Evolutionary conservation across 2,113 vertebrate species (phyloP), one percentile per base, ranked within the genome.

Genomic region (Hylia prasina): DNA sequence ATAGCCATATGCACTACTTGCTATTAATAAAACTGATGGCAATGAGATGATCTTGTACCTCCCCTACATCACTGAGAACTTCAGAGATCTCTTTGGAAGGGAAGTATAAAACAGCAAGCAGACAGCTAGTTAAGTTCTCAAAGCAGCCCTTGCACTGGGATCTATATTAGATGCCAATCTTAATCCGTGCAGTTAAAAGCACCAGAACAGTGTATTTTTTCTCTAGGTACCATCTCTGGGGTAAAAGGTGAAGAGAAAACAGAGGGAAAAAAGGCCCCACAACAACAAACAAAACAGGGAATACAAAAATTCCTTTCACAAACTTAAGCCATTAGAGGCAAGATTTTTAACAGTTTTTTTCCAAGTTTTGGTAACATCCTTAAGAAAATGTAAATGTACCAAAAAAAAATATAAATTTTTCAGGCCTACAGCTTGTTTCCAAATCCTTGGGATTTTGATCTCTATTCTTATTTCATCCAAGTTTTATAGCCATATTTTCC

Each of bases 211-310:
- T 5, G 6, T 4, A 33, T 5, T 61, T 3, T 56, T 61, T 69
- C 25, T 68, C 12, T 17, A 54, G 20, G 33, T 51, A 53, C 4
- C 15, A 45, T 16, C 15, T 60, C 25, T 47, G 24, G 5, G 22
- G 3, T 2, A 60, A 23, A 81, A n/a, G 20, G 1, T 3, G 15
- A 53, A 15, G 48, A 7, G 5, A 70, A 76, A 76, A 40, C 0
- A 0, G 12, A 37, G 3, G 2, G 7, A 2, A 20, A 22, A 45
- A 57, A 56, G 5, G 9, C 14, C 5, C 5, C 10, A 50, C 7
- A 76, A 40, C 22, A 70, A 37, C 2, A 91, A 79, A 63, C 15
- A 66, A 77, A 76, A 64, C 4, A 56, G 4, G 45, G 24, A 81
- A 70, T 44, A 5, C 7, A 56, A 21, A 51, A 65, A 15, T 47